Base-by-base conservation (phyloP, 2,797 vertebrate genomes). In the Hydrolagus colliei region DNA sequence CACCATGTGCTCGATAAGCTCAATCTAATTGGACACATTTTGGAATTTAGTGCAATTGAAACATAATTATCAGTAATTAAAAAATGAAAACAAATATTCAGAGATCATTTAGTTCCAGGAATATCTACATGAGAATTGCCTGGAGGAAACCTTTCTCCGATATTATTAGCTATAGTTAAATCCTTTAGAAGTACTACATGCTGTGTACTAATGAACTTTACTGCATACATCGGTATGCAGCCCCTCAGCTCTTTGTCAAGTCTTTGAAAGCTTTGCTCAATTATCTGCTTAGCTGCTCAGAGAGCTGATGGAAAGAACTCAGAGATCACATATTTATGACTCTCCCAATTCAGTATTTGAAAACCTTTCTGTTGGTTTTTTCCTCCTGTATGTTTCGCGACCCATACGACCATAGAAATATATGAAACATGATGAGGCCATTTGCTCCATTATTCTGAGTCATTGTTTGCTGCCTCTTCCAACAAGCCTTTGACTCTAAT, bases 241-340 rank as follows among this genome's bases (percentile, higher is more conserved):
- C 20, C n/a, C 76, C 62, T 61, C 59, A 62, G 41, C 41, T 52
- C 41, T 52, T 52, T 52, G 41, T 52, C 41, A 52, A 52, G 41
- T 52, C 41, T 52, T 62, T 61, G 22, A 16, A 62, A 78, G 12
- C 41, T 1, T 13, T 6, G 9, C 13, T 62, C 20, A 63, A 63
- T 32, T 65, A 65, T 65, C 65, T 27, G 20, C 22, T 16, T 80
- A 67, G 62, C 22, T 78, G 52, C 20, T 10, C 76, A 78, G 1
- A 65, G n/a, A 73, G 35, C 9, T 22, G 32, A 22, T 27, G 22
- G 12, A 32, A 80, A 65, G 10, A 14, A 63, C 11, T 10, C 22
- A 62, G 22, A 80, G 62, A 65, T 65, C 20, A 80, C 27, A 65
- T 27, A 32, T 65, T 80, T 80, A 22, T 80, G 77, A 80, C 27